Evolutionary conservation across 2,888 invertebrate genomes (phyloP).

Genomic region (Diarsia mendica): DNA sequence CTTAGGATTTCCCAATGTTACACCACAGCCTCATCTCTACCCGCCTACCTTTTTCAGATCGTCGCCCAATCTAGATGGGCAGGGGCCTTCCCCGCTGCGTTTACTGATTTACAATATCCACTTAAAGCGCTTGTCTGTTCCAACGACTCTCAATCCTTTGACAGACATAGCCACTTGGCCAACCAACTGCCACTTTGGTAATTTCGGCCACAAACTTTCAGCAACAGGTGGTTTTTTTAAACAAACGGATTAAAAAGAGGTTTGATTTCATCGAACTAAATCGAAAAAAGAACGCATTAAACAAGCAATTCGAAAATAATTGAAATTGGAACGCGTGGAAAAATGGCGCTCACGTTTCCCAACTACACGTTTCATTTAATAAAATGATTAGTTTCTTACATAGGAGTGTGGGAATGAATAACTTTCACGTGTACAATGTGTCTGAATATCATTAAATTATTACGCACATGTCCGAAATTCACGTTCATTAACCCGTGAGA

Average conservation of each 20-base stretch:
- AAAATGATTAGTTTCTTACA: constrained; percentile 70
- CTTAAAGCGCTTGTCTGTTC: constrained; percentile 40
- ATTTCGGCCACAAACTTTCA: constrained; percentile 33
- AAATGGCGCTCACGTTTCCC: constrained; percentile 64
- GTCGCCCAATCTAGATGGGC: constrained; percentile 31
- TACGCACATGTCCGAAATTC: constrained; percentile 83
- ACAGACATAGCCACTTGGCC: constrained; percentile 40
- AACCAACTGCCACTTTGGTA: constrained; percentile 17
- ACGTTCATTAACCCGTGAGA: constrained; percentile 86
- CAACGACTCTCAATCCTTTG: constrained; percentile 49
- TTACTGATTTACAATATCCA: constrained; percentile 48
- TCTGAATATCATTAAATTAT: constrained; percentile 83
- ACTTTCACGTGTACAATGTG: constrained; percentile 82
- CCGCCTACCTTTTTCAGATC: constrained; percentile 10
- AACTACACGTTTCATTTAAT: constrained; percentile 68
- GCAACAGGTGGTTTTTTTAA: constrained; percentile 40
- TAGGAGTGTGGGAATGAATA: constrained; percentile 79
- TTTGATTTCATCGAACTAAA: constrained; percentile 35
- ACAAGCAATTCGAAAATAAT: constrained; percentile 61
- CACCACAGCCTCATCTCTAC: neutral
- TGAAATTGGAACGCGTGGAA: constrained; percentile 62
- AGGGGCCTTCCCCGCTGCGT: constrained; percentile 12
- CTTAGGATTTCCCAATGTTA: neutral
- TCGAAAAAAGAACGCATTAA: constrained; percentile 51
- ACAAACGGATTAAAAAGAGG: constrained; percentile 42